Conservation (phyloP, 2,113 vertebrate genomes). For the Mesembrinibis cayennensis region DNA sequence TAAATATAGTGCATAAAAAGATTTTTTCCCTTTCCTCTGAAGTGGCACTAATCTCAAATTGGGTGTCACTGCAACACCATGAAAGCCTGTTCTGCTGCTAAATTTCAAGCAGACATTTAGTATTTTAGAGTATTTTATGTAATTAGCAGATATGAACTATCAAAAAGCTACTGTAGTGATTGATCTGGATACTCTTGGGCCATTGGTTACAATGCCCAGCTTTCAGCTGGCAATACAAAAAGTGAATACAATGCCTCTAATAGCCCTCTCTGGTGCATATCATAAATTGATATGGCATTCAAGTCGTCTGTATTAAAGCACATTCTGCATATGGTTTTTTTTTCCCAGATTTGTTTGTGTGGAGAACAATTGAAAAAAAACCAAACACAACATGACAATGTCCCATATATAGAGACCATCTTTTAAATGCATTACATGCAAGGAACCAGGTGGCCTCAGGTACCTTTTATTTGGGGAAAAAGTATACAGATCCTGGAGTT, state of each 20-base stretch:
- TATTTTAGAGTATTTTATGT: not conserved
- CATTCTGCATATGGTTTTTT: not conserved
- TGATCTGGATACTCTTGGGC: not conserved
- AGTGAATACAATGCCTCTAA: not conserved
- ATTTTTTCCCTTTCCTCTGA: not conserved
- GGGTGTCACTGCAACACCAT: not conserved
- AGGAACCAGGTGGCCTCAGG: not conserved
- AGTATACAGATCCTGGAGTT: not conserved
- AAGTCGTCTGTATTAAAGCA: not conserved
- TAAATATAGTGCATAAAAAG: not conserved
- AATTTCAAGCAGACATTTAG: not conserved
- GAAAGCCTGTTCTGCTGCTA: not conserved
- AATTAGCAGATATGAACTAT: not conserved
- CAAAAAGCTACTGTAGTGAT: not conserved
- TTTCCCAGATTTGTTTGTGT: not conserved
- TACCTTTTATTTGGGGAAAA: not conserved
- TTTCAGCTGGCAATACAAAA: not conserved
- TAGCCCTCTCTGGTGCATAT: not conserved
- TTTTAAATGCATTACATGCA: not conserved
- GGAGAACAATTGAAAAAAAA: not conserved
- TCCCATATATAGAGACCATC: not conserved
- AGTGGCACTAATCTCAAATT: not conserved
- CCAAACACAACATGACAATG: not conserved
- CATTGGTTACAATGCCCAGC: not conserved
- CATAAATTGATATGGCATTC: not conserved